Percentiles rank a stretch among this genome's conserved stretches.
Evolutionary conservation across 2,797 vertebrate genomes (phyloP).

Genomic region (Coccyzus lansbergi): DNA sequence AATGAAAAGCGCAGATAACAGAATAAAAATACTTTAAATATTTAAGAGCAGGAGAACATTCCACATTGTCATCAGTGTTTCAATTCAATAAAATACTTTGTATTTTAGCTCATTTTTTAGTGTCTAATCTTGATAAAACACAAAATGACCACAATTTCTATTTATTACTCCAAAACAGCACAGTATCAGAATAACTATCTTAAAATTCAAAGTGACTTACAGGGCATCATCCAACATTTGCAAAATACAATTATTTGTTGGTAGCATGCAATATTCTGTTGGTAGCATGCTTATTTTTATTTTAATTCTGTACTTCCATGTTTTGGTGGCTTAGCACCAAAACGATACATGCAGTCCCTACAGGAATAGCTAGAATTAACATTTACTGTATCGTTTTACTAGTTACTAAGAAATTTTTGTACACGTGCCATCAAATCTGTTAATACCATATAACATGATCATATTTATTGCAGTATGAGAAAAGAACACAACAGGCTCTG

Average conservation of each 20-base stretch:
- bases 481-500: background rate
- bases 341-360: accelerated
- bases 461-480: background rate
- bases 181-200: background rate
- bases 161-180: background rate
- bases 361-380: background rate
- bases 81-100: background rate
- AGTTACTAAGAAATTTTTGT: background rate
- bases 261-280: background rate
- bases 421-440: accelerated
- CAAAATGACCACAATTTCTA: background rate
- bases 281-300: background rate
- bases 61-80: background rate
- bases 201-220: background rate
- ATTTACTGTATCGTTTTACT: background rate
- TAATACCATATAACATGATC: background rate
- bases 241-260: background rate
- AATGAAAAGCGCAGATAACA: background rate
- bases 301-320: background rate
- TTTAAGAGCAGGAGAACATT: background rate
- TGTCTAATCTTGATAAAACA: background rate
- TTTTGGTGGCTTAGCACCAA: background rate
- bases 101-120: background rate
- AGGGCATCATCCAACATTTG: background rate
- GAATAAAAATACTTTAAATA: background rate